These are phyloP conservation scores for Crossaster papposus DNA, from an alignment of 53 echinoderm and acorn worm genomes.

Conservation along the genomic window DNA sequence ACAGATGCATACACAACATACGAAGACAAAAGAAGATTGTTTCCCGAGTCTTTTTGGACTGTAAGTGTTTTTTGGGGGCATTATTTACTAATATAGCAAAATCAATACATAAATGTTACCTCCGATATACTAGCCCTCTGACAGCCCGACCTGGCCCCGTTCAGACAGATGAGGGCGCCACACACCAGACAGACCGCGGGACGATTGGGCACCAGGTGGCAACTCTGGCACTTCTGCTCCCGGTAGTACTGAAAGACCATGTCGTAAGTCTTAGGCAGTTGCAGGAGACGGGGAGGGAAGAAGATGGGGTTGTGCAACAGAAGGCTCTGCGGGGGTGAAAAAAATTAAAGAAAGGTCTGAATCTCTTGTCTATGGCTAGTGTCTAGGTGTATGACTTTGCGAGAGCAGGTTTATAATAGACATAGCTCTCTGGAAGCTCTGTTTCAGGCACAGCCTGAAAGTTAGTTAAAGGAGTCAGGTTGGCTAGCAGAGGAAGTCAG, in stretches of 20 bases:
- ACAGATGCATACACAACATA: too few species aligned
- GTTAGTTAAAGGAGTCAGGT: too few species aligned
- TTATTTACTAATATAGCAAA: too few species aligned
- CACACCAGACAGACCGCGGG: conserved; percentile 90
- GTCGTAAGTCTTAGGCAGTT: conserved; percentile 78
- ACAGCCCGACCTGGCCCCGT: conserved; percentile 66
- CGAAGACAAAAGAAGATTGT: too few species aligned
- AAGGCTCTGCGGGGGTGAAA: conserved; percentile 70
- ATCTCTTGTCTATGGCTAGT: too few species aligned
- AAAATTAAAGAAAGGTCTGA: background rate
- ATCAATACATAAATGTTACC: background rate
- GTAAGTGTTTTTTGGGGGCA: too few species aligned
- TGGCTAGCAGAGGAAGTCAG: too few species aligned
- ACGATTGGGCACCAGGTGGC: conserved; percentile 67
- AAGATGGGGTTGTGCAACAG: conserved; percentile 77
- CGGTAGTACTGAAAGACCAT: conserved; percentile 86
- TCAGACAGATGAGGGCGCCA: conserved; percentile 90
- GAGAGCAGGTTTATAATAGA: too few species aligned
- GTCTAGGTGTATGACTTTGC: too few species aligned
- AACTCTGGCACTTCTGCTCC: conserved; percentile 68
- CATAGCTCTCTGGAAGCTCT: too few species aligned
- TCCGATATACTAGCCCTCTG: background rate
- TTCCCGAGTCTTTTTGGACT: too few species aligned
- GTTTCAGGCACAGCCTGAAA: too few species aligned
- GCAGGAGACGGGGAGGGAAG: conserved; percentile 78